phyloP scores from a whole-genome alignment of 2,113 vertebrate species.

The Oxyura jamaicensis region DNA sequence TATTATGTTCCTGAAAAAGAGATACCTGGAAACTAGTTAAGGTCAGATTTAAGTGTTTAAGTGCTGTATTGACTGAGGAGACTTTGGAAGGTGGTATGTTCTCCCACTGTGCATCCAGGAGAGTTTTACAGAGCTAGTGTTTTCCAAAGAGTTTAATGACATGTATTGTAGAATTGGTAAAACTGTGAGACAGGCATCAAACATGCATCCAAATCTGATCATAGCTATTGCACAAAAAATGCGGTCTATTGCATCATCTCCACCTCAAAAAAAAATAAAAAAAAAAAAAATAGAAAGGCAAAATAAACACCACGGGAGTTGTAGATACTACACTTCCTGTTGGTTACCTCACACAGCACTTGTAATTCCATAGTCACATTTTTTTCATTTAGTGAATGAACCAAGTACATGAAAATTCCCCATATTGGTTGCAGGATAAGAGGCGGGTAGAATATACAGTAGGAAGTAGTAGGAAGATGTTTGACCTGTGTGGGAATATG shows the following conservation, averaged over 20 bases:
- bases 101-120: background rate
- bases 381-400: background rate
- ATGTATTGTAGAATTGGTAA: background rate
- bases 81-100: background rate
- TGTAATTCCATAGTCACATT: background rate
- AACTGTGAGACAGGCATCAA: background rate
- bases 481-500: background rate
- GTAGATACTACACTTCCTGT: background rate
- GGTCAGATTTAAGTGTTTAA: background rate
- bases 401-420: background rate
- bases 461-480: background rate
- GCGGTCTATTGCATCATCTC: background rate
- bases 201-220: background rate
- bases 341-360: background rate
- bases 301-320: background rate
- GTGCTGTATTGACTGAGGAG: background rate
- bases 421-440: background rate
- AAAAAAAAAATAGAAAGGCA: background rate
- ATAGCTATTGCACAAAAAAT: background rate
- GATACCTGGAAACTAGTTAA: background rate
- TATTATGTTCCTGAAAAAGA: background rate
- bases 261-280: background rate
- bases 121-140: background rate
- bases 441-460: background rate
- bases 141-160: background rate